Evolutionary conservation across 2,888 invertebrate species (phyloP), one percentile per base, ranked within the genome.

Genomic region (Dicyrtoma fusca): DNA sequence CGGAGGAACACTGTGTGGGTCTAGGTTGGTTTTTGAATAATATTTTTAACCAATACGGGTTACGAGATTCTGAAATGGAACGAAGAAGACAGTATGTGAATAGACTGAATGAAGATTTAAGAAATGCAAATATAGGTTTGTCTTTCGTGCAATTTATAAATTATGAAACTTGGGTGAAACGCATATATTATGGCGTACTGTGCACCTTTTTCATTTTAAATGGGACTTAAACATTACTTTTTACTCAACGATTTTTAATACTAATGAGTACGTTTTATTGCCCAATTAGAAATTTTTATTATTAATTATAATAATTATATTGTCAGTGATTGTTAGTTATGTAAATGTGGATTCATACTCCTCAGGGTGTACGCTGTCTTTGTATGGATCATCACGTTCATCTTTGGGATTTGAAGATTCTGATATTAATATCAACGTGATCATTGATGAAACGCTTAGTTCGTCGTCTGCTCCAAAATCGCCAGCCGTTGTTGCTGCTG

Each of bases 311-410:
- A 25, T 53, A 57, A 17, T 69, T 13, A 1, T n/a, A 45, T 21
- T 53, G 19, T 23, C 13, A 44, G 14, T 21, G 11, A 44, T 5
- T 44, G n/a, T 21, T 17, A 65, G 64, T 55, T 17, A 53, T 6
- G 64, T 11, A 73, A n/a, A 77, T 74, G 65, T 63, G n/a, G n/a
- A n/a, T n/a, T n/a, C n/a, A n/a, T n/a, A n/a, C n/a, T n/a, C n/a
- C n/a, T 80, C 44, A 77, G 81, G 76, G 42, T 81, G 80, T 63
- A 71, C 77, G 10, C 79, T 84, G 11, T 76, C 80, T 13, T 64
- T 85, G 71, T 86, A 83, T 80, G 86, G 86, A 0, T 85, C 86
- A 2, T 83, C 85, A 1, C 75, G 81, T 62, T 82, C 82, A 65
- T 83, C 84, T 6, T 82, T 85, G 77, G 86, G 83, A 1, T 80